Conservation (phyloP, 2,113 vertebrate genomes). For the Aramus guarauna region DNA sequence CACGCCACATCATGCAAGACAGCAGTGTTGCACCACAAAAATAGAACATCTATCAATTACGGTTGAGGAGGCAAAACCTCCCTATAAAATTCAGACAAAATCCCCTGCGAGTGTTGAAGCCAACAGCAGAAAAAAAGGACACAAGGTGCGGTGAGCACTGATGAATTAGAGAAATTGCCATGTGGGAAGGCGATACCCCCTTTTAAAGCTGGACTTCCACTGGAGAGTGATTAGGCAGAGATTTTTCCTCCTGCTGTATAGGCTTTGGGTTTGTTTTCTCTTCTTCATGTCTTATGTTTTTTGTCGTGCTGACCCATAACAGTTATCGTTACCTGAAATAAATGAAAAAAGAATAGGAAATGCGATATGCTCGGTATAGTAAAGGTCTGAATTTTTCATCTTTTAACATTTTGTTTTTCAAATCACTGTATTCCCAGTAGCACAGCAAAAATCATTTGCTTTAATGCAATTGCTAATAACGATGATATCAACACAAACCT, state of each 20-base stretch:
- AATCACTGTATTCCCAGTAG: slow-evolving; percentile 49
- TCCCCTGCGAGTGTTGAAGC: background rate
- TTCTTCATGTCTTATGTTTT: background rate
- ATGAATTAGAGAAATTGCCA: background rate
- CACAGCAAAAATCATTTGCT: slow-evolving; percentile 38
- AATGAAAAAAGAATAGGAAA: background rate
- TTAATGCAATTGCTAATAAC: slow-evolving; percentile 59
- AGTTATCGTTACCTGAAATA: background rate
- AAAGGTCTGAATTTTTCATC: background rate
- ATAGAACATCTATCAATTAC: slow-evolving; percentile 39
- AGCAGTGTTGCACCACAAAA: background rate
- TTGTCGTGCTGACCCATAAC: background rate
- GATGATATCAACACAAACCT: slow-evolving; percentile 37
- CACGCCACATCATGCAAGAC: background rate
- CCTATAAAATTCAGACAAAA: slow-evolving; percentile 20
- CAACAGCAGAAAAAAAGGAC: background rate
- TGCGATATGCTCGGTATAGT: background rate
- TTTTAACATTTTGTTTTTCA: slow-evolving; percentile 41
- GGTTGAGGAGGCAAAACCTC: slow-evolving; percentile 29
- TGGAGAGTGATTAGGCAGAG: background rate
- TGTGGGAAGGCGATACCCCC: fast-evolving
- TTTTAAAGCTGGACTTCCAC: background rate
- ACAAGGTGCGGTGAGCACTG: background rate
- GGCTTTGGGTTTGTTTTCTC: background rate
- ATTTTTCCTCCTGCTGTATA: background rate